Evolutionary conservation across 2,888 invertebrate genomes (phyloP).

Genomic region (Argyra leucocephala): DNA sequence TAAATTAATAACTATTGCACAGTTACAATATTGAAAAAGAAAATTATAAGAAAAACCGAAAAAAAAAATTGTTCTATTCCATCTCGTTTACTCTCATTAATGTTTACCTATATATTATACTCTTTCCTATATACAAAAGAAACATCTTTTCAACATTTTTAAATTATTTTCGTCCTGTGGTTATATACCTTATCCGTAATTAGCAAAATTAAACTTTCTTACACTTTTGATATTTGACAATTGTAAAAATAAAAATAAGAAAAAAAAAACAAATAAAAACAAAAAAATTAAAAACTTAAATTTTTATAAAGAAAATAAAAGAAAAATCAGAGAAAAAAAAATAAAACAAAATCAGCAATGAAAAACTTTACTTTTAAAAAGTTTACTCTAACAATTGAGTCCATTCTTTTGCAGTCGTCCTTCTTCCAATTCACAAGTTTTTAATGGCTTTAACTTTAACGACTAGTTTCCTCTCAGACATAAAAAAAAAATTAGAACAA

Average conservation of each 20-base stretch:
- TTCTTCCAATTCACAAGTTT: neutral
- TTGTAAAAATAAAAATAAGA: neutral
- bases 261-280: neutral
- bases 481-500: neutral
- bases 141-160: too few relatives aligned
- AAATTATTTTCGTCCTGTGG: neutral
- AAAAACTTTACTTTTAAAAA: neutral
- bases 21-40: too few relatives aligned
- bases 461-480: neutral
- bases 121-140: too few relatives aligned
- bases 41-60: too few relatives aligned
- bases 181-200: conserved; percentile 3
- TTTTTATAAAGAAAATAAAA: neutral
- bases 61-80: neutral
- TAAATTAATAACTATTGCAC: too few relatives aligned
- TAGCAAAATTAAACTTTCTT: conserved; percentile 3
- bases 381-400: neutral
- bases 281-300: neutral
- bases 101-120: too few relatives aligned
- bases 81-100: neutral
- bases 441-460: conserved; percentile 1
- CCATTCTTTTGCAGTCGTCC: conserved; percentile 2
- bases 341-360: neutral
- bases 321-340: neutral
- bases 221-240: conserved; percentile 6